Evolutionary conservation across 53 echinoderm and acorn worm species (phyloP).

Genomic region (Echinometra lucunter): DNA sequence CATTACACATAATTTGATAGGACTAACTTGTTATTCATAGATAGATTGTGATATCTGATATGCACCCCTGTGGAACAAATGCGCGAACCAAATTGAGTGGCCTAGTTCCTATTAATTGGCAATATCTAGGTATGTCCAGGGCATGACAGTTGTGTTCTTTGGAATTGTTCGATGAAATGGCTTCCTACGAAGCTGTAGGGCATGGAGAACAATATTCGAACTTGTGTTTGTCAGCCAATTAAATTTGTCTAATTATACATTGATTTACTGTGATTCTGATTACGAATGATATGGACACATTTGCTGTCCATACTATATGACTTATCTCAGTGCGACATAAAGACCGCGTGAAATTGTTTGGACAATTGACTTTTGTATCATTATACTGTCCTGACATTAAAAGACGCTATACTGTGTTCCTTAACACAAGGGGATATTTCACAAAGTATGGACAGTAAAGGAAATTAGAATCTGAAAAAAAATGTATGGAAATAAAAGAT

Average conservation of each 20-base stretch:
- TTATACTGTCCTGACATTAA: neutral
- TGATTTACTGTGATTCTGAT: neutral
- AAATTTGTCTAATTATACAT: neutral
- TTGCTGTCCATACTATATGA: neutral
- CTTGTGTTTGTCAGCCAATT: neutral
- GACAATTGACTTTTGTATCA: neutral
- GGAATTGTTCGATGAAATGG: slow-evolving; percentile 6
- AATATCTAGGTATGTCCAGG: neutral
- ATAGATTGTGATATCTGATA: neutral
- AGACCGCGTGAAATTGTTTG: neutral
- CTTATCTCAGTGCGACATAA: neutral
- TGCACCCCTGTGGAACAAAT: neutral
- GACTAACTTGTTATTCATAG: neutral
- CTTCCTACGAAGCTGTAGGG: neutral
- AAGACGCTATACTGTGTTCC: neutral
- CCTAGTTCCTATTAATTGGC: neutral
- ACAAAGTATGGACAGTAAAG: neutral
- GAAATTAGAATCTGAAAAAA: neutral
- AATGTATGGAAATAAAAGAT: too few species aligned
- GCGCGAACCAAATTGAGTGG: neutral
- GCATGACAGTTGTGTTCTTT: neutral
- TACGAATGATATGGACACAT: neutral
- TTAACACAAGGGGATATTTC: neutral
- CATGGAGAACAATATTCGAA: neutral
- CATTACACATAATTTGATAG: neutral